A percentile compares a stretch with the other conserved stretches of the same genome.
phyloP scores from a whole-genome alignment of 2,888 invertebrate genomes.

The Sympetrum striolatum region DNA sequence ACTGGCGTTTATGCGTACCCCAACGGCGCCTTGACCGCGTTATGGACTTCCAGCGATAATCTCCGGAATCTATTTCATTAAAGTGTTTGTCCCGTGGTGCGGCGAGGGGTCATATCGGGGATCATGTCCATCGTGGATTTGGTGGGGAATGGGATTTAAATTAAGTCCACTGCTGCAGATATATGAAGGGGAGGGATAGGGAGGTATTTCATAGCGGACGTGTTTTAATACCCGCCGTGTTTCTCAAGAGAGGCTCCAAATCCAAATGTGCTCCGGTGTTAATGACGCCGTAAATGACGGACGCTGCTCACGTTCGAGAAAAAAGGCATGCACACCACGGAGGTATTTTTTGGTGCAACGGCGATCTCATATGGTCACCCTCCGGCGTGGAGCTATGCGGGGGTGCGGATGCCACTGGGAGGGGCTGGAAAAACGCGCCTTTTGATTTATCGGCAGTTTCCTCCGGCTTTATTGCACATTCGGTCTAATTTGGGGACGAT shows the following conservation, averaged over 20 bases:
- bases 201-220: neutral
- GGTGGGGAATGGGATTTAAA: neutral
- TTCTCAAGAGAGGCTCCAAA: neutral
- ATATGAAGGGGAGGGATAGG: no score
- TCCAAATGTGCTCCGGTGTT: neutral
- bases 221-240: slow-evolving; percentile 3
- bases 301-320: slow-evolving; percentile 6
- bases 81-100: neutral
- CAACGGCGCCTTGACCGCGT: neutral
- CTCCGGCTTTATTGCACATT: neutral
- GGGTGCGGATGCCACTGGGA: neutral
- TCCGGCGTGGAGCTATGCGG: slow-evolving; percentile 11
- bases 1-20: neutral
- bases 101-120: neutral
- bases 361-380: neutral
- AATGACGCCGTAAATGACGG: neutral
- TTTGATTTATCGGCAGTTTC: neutral
- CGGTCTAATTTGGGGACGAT: neutral
- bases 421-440: neutral
- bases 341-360: slow-evolving; percentile 7
- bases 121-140: neutral
- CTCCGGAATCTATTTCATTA: slow-evolving; percentile 2
- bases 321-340: neutral
- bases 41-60: neutral
- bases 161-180: neutral